These are phyloP conservation scores for Desmodus rotundus DNA, from an alignment of 2,113 vertebrate genomes.

Conservation along the genomic window DNA sequence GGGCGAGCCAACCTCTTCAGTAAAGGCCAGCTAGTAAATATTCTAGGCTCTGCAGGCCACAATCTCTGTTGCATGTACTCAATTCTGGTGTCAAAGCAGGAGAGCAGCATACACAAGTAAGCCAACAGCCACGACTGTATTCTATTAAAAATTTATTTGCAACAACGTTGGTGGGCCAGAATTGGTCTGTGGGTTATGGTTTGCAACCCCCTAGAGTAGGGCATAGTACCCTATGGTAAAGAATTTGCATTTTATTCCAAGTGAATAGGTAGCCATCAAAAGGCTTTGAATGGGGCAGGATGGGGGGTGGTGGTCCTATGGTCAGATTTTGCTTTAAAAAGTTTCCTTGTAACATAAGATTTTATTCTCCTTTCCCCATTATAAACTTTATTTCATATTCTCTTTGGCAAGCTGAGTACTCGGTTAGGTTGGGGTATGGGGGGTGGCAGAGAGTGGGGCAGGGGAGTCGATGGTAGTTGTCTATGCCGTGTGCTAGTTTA, in stretches of 20 bases:
- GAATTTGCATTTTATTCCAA: neutral
- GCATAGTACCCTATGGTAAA: neutral
- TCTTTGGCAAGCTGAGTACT: neutral
- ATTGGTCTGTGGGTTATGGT: neutral
- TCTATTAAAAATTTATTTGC: neutral
- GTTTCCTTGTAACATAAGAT: neutral
- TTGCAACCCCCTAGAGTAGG: neutral
- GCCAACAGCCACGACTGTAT: neutral
- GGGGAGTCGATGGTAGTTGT: neutral
- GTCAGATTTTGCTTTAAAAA: neutral
- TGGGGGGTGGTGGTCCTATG: neutral
- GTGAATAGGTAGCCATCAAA: neutral
- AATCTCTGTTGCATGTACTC: neutral
- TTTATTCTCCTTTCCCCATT: neutral
- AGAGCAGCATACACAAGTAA: neutral
- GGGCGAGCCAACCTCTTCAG: neutral
- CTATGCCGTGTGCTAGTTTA: neutral
- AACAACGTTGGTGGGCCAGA: no score
- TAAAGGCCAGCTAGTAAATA: neutral
- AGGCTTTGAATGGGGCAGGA: neutral
- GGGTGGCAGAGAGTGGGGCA: neutral
- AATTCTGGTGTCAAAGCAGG: neutral
- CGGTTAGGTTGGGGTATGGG: neutral
- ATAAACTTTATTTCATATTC: neutral
- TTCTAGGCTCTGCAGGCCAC: neutral